Conservation (phyloP, 2,888 invertebrate genomes). For the Epinotia ramella region DNA sequence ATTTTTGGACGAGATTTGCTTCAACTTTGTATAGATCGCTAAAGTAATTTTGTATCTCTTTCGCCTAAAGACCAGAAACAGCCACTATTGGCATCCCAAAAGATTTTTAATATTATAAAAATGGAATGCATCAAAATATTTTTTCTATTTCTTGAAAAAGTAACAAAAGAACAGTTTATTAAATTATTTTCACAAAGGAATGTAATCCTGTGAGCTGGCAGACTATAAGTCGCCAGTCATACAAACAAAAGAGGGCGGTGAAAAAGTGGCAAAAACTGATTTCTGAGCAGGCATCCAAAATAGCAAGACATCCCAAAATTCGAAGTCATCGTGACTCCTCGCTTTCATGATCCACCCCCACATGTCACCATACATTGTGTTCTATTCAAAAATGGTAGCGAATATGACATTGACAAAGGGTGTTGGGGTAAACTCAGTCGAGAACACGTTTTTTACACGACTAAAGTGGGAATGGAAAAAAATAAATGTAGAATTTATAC, state of each 20-base stretch:
- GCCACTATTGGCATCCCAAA: slow-evolving; percentile 23
- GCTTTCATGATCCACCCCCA: slow-evolving; percentile 64
- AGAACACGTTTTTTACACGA: slow-evolving; percentile 64
- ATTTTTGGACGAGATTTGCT: not conserved
- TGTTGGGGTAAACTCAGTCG: slow-evolving; percentile 73
- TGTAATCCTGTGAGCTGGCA: slow-evolving; percentile 56
- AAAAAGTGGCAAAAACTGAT: slow-evolving; percentile 63
- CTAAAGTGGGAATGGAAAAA: slow-evolving; percentile 62
- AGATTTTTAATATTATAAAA: not conserved
- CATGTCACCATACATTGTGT: slow-evolving; percentile 79
- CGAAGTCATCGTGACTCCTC: slow-evolving; percentile 75
- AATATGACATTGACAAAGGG: slow-evolving; percentile 80
- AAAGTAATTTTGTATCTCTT: no score
- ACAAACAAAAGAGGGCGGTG: slow-evolving; percentile 62
- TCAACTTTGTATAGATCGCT: not conserved
- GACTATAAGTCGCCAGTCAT: slow-evolving; percentile 74
- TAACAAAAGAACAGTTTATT: slow-evolving; percentile 57
- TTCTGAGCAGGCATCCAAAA: slow-evolving; percentile 51
- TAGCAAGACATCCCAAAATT: slow-evolving; percentile 63
- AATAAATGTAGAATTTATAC: slow-evolving; percentile 71
- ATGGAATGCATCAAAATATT: slow-evolving; percentile 10
- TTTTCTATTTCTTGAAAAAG: slow-evolving; percentile 47
- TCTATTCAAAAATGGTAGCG: slow-evolving; percentile 75
- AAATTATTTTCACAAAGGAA: slow-evolving; percentile 56
- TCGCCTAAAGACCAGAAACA: not conserved